These are phyloP conservation scores for Hyles vespertilio DNA, from an alignment of 1,140 invertebrate species.

Conservation along the genomic window DNA sequence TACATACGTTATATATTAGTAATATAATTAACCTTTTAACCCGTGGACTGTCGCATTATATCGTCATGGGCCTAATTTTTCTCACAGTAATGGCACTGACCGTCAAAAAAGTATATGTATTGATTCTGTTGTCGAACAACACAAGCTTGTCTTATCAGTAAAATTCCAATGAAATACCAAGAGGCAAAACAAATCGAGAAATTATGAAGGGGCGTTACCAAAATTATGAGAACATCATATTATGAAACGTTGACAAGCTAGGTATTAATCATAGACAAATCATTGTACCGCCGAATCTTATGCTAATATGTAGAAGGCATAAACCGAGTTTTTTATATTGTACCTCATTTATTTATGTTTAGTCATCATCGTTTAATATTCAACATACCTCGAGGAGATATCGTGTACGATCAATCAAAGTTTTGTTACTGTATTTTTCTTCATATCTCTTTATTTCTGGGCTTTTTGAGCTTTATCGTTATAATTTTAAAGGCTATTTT, in stretches of 20 bases:
- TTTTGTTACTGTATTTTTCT: constrained; percentile 8
- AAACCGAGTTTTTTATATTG: constrained; percentile 40
- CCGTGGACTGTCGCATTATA: background rate
- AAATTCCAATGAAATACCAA: constrained; percentile 33
- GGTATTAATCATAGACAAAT: constrained; percentile 50
- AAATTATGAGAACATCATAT: constrained; percentile 36
- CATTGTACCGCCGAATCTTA: constrained; percentile 23
- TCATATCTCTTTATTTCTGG: background rate
- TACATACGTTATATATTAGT: background rate
- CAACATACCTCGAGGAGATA: constrained; percentile 46
- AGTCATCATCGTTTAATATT: constrained; percentile 64
- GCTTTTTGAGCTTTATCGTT: background rate
- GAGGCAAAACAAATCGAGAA: constrained; percentile 25
- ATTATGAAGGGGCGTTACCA: constrained; percentile 50
- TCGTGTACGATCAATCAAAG: constrained; percentile 56
- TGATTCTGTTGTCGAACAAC: background rate
- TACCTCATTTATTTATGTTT: constrained; percentile 60
- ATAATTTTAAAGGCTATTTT: constrained; percentile 14
- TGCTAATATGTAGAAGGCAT: constrained; percentile 36
- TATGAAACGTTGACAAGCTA: constrained; percentile 49
- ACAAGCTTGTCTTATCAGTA: constrained; percentile 11
- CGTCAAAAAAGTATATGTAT: too few species aligned
- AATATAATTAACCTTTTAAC: background rate
- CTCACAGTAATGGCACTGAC: too few species aligned
- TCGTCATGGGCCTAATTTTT: too few species aligned